Conservation (phyloP, 1,140 invertebrate genomes). For the Idris sp. region DNA sequence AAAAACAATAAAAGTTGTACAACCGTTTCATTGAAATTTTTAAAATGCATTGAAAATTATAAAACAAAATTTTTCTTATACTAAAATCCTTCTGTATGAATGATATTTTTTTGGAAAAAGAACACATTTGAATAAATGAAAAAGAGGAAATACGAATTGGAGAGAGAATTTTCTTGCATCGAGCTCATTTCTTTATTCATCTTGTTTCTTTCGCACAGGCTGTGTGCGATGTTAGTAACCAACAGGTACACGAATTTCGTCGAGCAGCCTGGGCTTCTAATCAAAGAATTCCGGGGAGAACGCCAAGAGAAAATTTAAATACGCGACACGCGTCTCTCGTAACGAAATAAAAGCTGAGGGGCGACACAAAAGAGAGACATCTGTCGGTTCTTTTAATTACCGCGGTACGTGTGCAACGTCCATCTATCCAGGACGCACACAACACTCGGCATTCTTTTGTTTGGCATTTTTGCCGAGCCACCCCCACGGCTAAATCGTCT, state of each 20-base stretch:
- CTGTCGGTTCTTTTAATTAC: slow-evolving; percentile 79
- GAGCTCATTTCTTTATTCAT: slow-evolving; percentile 51
- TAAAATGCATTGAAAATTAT: too few relatives aligned
- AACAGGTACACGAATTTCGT: slow-evolving; percentile 63
- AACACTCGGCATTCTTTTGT: slow-evolving; percentile 68
- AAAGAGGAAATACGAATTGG: slow-evolving; percentile 22
- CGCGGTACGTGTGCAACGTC: slow-evolving; percentile 72
- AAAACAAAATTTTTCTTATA: too few relatives aligned
- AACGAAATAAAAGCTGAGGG: slow-evolving; percentile 76
- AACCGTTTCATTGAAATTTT: too few relatives aligned
- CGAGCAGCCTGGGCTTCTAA: slow-evolving; percentile 69
- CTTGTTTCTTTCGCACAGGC: slow-evolving; percentile 42
- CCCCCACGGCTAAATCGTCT: slow-evolving; percentile 64
- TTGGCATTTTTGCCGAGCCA: slow-evolving; percentile 67
- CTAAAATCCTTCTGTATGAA: too few relatives aligned
- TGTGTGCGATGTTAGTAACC: slow-evolving; percentile 51
- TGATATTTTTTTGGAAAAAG: too few relatives aligned
- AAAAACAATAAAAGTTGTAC: too few relatives aligned
- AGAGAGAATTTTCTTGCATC: slow-evolving; percentile 41
- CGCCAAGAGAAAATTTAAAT: slow-evolving; percentile 75
- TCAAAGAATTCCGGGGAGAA: slow-evolving; percentile 74
- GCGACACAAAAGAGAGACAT: slow-evolving; percentile 70
- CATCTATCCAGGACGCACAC: slow-evolving; percentile 54
- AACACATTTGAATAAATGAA: slow-evolving; percentile 38
- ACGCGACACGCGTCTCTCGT: slow-evolving; percentile 68